A percentile compares a stretch with the other conserved stretches of the same genome.
These are phyloP conservation scores for Clupea harengus DNA, from an alignment of 2,113 vertebrate species.

Conservation along the genomic window DNA sequence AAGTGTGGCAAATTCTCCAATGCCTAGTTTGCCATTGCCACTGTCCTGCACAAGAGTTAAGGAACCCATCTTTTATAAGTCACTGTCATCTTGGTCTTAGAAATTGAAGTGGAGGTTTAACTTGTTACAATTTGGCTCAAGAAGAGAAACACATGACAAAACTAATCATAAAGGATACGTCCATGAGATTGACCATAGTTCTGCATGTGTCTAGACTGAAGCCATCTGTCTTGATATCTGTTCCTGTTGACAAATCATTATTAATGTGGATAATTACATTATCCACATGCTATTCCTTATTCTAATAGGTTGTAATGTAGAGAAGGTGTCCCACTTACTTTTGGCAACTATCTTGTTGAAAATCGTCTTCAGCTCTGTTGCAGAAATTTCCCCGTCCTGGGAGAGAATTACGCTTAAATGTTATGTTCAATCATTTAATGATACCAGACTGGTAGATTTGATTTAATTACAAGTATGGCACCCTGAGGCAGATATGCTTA, in stretches of 20 bases:
- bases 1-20: constrained; percentile 66
- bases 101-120: not conserved
- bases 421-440: not conserved
- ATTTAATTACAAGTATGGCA: not conserved
- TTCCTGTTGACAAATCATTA: constrained; percentile 65
- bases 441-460: not conserved
- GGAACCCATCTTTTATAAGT: not conserved
- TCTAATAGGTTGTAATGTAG: not conserved
- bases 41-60: constrained; percentile 66
- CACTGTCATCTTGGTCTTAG: not conserved
- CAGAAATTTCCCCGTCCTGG: constrained; percentile 78
- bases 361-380: constrained; percentile 68
- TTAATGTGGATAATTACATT: too few species aligned
- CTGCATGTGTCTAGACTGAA: constrained; percentile 87
- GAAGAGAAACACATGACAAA: not conserved
- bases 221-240: constrained; percentile 87
- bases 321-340: constrained; percentile 62
- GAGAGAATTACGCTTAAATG: constrained; percentile 26
- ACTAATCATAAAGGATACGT: constrained; percentile 80
- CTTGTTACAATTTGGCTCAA: not conserved
- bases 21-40: constrained; percentile 62
- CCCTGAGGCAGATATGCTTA: constrained; percentile 39
- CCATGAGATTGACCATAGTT: constrained; percentile 85
- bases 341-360: constrained; percentile 73
- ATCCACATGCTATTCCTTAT: not conserved